Conservation (phyloP, 2,888 invertebrate genomes). For the Caenorhabditis sp. region DNA sequence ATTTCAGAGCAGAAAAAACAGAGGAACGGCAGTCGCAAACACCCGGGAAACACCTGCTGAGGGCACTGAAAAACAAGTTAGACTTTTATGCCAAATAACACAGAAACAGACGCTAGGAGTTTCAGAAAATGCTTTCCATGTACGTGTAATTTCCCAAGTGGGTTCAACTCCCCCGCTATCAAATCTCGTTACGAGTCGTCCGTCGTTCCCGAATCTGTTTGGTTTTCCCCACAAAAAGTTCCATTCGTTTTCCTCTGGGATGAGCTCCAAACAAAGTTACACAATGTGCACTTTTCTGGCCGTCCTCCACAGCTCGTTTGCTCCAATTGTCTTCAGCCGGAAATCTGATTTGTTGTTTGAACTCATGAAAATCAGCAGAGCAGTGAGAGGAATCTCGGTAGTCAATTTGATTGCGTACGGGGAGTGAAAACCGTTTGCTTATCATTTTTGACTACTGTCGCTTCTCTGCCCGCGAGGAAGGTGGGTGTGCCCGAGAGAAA, state of each 20-base stretch:
- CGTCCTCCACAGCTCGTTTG: not conserved
- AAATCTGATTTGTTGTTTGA: constrained; percentile 17
- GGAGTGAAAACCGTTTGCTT: not conserved
- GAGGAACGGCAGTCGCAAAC: no score
- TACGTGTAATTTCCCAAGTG: no score
- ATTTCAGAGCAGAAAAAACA: not conserved
- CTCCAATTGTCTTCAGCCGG: constrained; percentile 11
- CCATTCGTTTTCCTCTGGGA: not conserved
- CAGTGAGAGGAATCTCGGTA: not conserved
- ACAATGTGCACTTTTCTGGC: constrained; percentile 22
- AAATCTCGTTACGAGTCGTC: not conserved
- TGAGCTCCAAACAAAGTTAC: constrained; percentile 28
- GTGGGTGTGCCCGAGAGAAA: not conserved
- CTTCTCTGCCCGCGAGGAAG: not conserved
- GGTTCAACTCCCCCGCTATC: no score
- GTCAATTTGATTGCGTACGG: constrained; percentile 1
- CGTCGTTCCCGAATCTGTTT: not conserved
- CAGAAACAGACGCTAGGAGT: no score
- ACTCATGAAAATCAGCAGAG: not conserved
- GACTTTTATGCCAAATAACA: no score
- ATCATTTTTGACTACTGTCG: not conserved
- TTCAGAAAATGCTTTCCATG: no score
- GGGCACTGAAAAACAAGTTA: no score
- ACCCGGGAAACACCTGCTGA: no score
- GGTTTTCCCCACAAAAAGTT: not conserved